Conservation (phyloP, 2,888 invertebrate genomes). For the Harpalus rubripes region DNA sequence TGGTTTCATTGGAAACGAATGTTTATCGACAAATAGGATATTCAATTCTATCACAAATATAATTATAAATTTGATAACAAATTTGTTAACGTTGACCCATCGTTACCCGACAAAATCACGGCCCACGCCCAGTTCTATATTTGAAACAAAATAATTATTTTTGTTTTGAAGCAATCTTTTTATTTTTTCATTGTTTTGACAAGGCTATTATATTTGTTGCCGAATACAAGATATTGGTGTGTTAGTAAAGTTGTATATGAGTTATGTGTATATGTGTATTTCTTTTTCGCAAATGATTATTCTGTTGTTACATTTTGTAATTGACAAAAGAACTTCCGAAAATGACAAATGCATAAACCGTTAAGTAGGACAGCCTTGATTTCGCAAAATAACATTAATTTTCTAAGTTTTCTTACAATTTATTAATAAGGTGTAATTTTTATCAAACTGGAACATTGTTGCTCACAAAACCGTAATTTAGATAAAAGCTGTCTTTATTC, state of each 20-base stretch:
- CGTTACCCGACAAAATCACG: too few species aligned
- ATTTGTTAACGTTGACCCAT: too few species aligned
- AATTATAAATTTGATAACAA: too few species aligned
- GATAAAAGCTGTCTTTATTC: constrained; percentile 5
- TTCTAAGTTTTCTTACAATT: constrained; percentile 48
- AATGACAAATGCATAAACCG: constrained; percentile 55
- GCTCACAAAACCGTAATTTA: constrained; percentile 24
- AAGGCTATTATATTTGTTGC: constrained; percentile 39
- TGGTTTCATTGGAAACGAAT: too few species aligned
- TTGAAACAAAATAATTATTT: constrained; percentile 11
- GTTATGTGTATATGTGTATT: not conserved
- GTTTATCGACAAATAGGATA: too few species aligned
- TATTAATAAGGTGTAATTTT: constrained; percentile 53
- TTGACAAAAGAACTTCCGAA: constrained; percentile 63
- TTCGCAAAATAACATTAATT: constrained; percentile 62
- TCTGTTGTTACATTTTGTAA: constrained; percentile 61
- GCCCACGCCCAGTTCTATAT: too few species aligned
- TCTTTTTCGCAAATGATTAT: constrained; percentile 56
- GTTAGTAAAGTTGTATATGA: not conserved
- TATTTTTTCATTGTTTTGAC: constrained; percentile 28
- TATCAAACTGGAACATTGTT: constrained; percentile 49
- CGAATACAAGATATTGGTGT: constrained; percentile 3
- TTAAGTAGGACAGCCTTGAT: constrained; percentile 65
- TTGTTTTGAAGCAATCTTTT: constrained; percentile 12
- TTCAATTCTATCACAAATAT: too few species aligned